Conservation (phyloP, 1,140 invertebrate genomes). For the Steinernema feltiae region DNA sequence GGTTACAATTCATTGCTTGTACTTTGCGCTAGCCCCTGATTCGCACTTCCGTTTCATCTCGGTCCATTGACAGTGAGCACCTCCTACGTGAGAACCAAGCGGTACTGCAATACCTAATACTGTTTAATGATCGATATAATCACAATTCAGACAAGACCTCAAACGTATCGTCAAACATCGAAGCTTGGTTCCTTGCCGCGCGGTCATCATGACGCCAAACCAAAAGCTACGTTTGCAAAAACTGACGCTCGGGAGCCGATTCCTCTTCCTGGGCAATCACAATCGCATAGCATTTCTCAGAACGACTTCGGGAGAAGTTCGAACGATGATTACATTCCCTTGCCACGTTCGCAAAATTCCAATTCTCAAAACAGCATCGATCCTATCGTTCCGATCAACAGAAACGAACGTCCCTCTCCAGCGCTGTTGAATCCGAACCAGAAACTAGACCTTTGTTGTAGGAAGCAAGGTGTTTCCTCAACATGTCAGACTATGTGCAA, state of each 20-base stretch:
- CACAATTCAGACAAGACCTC: too few relatives aligned
- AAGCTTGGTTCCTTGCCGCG: too few relatives aligned
- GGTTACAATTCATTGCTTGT: too few relatives aligned
- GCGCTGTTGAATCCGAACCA: conserved; percentile 33
- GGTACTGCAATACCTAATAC: too few relatives aligned
- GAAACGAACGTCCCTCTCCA: not conserved
- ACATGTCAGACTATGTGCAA: conserved; percentile 37
- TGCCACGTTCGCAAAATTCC: not conserved
- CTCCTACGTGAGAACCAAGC: not conserved
- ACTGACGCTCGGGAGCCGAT: not conserved
- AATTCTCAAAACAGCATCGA: not conserved
- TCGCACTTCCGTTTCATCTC: too few relatives aligned
- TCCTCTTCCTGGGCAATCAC: not conserved
- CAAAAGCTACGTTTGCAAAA: conserved; percentile 1
- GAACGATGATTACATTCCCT: not conserved
- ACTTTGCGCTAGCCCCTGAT: too few relatives aligned
- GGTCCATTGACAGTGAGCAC: too few relatives aligned
- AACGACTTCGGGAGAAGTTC: not conserved
- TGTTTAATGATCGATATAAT: too few relatives aligned
- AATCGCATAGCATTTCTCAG: not conserved
- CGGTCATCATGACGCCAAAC: not conserved
- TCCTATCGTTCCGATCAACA: not conserved
- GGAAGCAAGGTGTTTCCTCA: conserved; percentile 29
- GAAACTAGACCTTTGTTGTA: conserved; percentile 35
- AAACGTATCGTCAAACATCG: not conserved